Percentiles rank a stretch among this genome's conserved stretches.
phyloP scores from a whole-genome alignment of 2,797 vertebrate genomes.

The Enteromius fasciolatus region DNA sequence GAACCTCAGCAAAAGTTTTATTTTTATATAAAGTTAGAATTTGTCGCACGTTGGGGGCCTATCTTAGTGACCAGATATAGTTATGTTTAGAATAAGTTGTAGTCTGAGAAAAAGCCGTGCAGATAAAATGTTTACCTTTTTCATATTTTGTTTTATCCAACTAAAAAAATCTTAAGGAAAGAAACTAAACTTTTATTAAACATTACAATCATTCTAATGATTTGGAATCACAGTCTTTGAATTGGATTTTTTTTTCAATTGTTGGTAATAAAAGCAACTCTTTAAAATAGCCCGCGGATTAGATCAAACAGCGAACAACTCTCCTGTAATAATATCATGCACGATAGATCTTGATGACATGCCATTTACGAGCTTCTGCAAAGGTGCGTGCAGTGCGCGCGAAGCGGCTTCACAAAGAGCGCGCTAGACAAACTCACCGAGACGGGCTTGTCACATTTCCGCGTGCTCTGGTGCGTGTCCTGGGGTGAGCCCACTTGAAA shows the following conservation, averaged over 20 bases:
- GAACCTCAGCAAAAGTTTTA: not conserved
- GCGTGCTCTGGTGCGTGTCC: constrained; percentile 73
- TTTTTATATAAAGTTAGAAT: not conserved
- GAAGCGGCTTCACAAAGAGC: not conserved
- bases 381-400: constrained; percentile 8
- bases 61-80: not conserved
- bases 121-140: not conserved
- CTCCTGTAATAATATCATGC: not conserved
- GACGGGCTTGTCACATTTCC: constrained; percentile 83
- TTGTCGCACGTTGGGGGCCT: not conserved
- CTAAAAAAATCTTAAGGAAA: not conserved
- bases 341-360: not conserved
- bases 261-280: constrained; percentile 6
- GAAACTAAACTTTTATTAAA: not conserved
- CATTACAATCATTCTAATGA: not conserved
- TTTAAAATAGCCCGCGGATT: not conserved
- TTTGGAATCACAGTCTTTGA: not conserved
- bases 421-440: constrained; percentile 81
- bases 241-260: not conserved
- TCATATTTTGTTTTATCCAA: not conserved
- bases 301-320: not conserved
- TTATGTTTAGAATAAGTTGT: not conserved
- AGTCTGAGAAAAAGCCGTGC: not conserved
- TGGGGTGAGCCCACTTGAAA: constrained; percentile 80
- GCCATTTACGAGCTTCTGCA: not conserved